Evolutionary conservation across 2,888 invertebrate genomes (phyloP).

Genomic region (Scaptomyza reducta): DNA sequence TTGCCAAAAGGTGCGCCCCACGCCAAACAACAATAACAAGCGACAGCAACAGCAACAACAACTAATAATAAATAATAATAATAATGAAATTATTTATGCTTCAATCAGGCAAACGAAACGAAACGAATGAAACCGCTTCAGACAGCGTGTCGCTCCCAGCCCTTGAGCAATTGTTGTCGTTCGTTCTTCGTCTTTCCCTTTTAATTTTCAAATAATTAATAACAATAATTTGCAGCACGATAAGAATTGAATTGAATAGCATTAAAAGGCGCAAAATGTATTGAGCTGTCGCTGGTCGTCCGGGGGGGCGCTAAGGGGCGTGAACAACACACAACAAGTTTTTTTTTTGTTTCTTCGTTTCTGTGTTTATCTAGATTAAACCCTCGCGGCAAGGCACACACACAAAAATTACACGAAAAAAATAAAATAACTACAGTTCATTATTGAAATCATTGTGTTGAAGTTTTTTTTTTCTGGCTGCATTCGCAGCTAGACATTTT

Average conservation of each 20-base stretch:
- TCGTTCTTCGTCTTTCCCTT: neutral
- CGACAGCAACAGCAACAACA: conserved; percentile 34
- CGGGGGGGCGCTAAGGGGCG: conserved; percentile 40
- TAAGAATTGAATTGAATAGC: conserved; percentile 81
- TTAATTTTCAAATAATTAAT: conserved; percentile 75
- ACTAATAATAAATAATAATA: conserved; percentile 61
- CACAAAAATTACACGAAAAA: conserved; percentile 50
- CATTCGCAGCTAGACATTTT: conserved; percentile 77
- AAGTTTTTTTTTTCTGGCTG: conserved; percentile 37
- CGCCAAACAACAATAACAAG: conserved; percentile 38
- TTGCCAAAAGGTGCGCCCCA: conserved; percentile 70
- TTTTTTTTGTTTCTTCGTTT: conserved; percentile 39
- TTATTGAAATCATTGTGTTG: conserved; percentile 78
- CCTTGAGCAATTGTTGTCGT: conserved; percentile 66
- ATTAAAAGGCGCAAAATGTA: conserved; percentile 78
- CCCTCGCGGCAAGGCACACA: conserved; percentile 62
- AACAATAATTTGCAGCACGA: conserved; percentile 81
- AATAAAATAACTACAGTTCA: conserved; percentile 58
- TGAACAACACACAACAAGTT: conserved; percentile 61
- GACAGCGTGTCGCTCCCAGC: conserved; percentile 79
- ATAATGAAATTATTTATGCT: conserved; percentile 73
- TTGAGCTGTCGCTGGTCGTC: conserved; percentile 61
- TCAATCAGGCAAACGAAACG: conserved; percentile 57
- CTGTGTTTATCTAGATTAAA: conserved; percentile 77
- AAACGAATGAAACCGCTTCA: conserved; percentile 22